These are phyloP conservation scores for Podiceps cristatus DNA, from an alignment of 2,113 vertebrate genomes.

Conservation along the genomic window DNA sequence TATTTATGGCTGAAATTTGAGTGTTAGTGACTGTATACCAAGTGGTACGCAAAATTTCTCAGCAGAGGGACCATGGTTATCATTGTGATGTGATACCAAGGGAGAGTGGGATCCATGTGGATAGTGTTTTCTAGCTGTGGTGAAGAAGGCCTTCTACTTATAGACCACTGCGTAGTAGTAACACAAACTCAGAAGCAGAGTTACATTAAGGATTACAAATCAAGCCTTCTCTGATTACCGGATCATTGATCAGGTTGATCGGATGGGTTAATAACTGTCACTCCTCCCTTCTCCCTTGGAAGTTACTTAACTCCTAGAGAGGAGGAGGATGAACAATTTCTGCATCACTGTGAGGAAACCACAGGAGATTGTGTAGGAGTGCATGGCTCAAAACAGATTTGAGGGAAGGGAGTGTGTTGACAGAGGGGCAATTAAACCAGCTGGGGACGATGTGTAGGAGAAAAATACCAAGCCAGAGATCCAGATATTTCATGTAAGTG, in stretches of 20 bases:
- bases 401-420: conserved; percentile 42
- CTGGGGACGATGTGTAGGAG: conserved; percentile 43
- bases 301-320: conserved; percentile 40
- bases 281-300: conserved; percentile 29
- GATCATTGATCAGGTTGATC: neutral
- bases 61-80: neutral
- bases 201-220: neutral
- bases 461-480: neutral
- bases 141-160: neutral
- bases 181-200: neutral
- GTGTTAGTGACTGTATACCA: neutral
- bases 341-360: conserved; percentile 31
- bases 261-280: neutral
- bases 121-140: neutral
- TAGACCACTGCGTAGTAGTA: neutral
- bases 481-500: conserved; percentile 1
- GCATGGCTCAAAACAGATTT: conserved; percentile 1
- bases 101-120: neutral
- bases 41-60: neutral
- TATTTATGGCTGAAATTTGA: neutral
- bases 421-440: conserved; percentile 27
- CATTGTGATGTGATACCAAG: neutral
- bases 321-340: conserved; percentile 30
- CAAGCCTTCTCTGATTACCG: neutral
- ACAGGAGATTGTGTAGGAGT: neutral